Conservation (phyloP, 1,140 invertebrate genomes). For the Trachymyrmex septentrionalis region DNA sequence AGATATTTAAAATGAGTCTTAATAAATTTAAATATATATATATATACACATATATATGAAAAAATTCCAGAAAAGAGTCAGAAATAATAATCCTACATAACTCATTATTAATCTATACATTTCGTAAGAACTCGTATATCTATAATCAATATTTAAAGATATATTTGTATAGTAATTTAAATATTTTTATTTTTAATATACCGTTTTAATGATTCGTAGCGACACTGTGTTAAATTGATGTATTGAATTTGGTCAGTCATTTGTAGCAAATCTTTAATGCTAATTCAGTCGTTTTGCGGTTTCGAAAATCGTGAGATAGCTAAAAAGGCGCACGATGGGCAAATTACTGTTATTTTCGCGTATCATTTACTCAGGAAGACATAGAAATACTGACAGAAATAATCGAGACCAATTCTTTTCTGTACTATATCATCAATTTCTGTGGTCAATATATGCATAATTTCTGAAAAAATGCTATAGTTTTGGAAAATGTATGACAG, state of each 20-base stretch:
- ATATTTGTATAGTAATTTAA: not conserved
- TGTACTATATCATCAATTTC: not conserved
- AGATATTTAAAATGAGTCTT: not conserved
- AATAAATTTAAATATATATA: not conserved
- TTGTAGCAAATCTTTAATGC: slow-evolving; percentile 1
- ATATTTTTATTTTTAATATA: not conserved
- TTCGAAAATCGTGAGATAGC: slow-evolving; percentile 8
- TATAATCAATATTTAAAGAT: not conserved
- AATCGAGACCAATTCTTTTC: slow-evolving; percentile 31
- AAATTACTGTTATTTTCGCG: slow-evolving; percentile 44
- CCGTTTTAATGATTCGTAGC: no score
- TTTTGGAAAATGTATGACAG: not conserved
- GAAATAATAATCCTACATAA: not conserved
- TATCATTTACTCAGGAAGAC: slow-evolving; percentile 22
- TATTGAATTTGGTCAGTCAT: slow-evolving; percentile 19
- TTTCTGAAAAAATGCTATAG: not conserved
- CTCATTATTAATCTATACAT: not conserved
- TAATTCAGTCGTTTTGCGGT: slow-evolving; percentile 53
- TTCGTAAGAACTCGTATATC: not conserved
- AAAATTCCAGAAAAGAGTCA: no score
- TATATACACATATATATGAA: no score
- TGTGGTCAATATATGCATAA: not conserved
- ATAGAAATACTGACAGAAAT: not conserved
- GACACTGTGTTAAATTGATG: not conserved
- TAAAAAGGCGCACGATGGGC: not conserved